Evolutionary conservation across 2,888 invertebrate species (phyloP).

Genomic region (Cremastinae sp.): DNA sequence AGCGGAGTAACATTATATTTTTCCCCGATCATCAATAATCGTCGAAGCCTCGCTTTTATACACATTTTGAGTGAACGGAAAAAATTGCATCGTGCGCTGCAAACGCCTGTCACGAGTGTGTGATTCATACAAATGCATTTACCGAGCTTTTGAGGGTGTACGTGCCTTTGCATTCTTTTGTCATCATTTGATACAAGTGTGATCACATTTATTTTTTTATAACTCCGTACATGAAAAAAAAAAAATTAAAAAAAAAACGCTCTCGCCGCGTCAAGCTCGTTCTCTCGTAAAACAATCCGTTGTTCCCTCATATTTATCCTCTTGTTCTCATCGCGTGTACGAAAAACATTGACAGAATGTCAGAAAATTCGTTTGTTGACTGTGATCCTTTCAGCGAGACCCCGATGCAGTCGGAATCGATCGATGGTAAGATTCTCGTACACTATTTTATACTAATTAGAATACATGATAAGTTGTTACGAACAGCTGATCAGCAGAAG

Average conservation of each 20-base stretch:
- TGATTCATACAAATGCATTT: background rate
- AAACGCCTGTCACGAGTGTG: slow-evolving; percentile 41
- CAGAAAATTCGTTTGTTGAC: slow-evolving; percentile 66
- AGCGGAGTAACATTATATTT: background rate
- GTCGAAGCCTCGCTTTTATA: background rate
- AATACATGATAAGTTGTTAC: slow-evolving; percentile 2
- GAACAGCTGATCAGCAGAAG: slow-evolving; percentile 43
- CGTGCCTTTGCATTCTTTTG: background rate
- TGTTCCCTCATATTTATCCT: slow-evolving; percentile 5
- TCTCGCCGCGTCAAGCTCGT: slow-evolving; percentile 19
- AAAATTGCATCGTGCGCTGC: slow-evolving; percentile 42
- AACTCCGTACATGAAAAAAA: too few relatives aligned
- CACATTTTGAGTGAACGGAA: slow-evolving; percentile 1
- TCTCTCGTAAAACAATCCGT: slow-evolving; percentile 1
- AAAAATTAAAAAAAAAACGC: background rate
- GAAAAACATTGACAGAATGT: slow-evolving; percentile 67
- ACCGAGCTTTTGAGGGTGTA: slow-evolving; percentile 1
- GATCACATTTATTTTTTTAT: slow-evolving; percentile 24
- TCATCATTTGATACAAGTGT: background rate
- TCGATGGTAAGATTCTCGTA: slow-evolving; percentile 69
- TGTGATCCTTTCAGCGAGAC: slow-evolving; percentile 76
- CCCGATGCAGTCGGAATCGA: slow-evolving; percentile 70
- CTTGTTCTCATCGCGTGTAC: background rate
- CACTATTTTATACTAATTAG: slow-evolving; percentile 2
- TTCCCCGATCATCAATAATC: slow-evolving; percentile 1